Percentiles rank a stretch among this genome's conserved stretches.
phyloP scores from a whole-genome alignment of 2,797 vertebrate species.

The Cephalopachus bancanus region DNA sequence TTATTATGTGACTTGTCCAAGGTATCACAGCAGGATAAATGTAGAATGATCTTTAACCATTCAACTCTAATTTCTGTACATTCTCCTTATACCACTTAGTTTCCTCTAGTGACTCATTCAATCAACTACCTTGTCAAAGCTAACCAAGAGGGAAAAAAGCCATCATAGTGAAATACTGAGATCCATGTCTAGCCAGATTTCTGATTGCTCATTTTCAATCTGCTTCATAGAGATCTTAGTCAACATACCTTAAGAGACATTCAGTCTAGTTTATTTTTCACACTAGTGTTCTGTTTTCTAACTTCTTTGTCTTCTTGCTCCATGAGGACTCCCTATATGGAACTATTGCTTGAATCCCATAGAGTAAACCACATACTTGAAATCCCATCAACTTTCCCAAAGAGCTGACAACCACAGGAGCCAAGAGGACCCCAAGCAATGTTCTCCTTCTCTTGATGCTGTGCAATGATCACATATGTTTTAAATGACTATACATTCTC shows the following conservation, averaged over 20 bases:
- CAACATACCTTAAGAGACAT: not conserved
- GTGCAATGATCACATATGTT: not conserved
- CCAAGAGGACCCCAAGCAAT: not conserved
- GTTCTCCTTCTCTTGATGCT: conserved; percentile 30
- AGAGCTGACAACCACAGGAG: not conserved
- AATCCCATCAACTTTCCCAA: conserved; percentile 50
- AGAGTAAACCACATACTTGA: conserved; percentile 51
- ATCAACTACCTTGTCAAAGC: not conserved
- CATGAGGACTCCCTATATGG: not conserved
- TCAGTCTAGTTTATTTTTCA: not conserved
- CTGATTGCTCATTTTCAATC: not conserved
- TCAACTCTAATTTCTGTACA: not conserved
- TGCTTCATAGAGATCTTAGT: not conserved
- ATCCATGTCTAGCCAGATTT: not conserved
- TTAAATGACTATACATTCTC: conserved; percentile 27
- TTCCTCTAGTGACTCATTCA: not conserved
- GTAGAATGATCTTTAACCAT: not conserved
- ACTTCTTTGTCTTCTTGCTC: conserved; percentile 51
- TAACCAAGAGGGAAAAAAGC: conserved; percentile 11
- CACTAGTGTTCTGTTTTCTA: not conserved
- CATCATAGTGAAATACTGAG: not conserved
- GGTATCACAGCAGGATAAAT: not conserved
- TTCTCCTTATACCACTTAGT: not conserved
- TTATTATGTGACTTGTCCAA: not conserved
- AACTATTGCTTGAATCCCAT: conserved; percentile 11